phyloP scores from a whole-genome alignment of 2,113 vertebrate species.

The Brienomyrus longianalis region DNA sequence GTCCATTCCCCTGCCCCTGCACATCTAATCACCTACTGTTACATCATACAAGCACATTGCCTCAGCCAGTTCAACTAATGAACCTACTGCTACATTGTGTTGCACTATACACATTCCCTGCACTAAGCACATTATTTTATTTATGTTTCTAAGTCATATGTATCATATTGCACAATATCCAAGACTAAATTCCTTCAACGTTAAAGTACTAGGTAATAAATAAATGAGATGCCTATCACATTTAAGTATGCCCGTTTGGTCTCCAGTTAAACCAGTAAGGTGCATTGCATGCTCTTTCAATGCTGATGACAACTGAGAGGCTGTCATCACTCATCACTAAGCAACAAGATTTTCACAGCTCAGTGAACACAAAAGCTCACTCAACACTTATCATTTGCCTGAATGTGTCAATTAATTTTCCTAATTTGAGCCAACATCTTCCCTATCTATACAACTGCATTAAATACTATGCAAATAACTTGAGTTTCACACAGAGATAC shows the following conservation, averaged over 20 bases:
- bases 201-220: not conserved
- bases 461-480: not conserved
- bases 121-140: not conserved
- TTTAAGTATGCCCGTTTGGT: not conserved
- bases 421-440: not conserved
- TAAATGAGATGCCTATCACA: not conserved
- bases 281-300: not conserved
- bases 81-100: not conserved
- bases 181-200: not conserved
- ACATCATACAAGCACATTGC: not conserved
- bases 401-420: conserved; percentile 1
- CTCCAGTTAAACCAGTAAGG: not conserved
- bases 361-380: not conserved
- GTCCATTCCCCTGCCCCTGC: not conserved
- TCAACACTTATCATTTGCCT: not conserved
- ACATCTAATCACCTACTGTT: not conserved
- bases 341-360: not conserved
- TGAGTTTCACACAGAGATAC: not conserved
- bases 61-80: not conserved
- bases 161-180: not conserved
- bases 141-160: not conserved
- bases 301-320: not conserved
- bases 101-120: not conserved
- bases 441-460: not conserved
- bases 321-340: not conserved